Evolutionary conservation across 2,888 invertebrate genomes (phyloP).

Genomic region (Dusona sp.): DNA sequence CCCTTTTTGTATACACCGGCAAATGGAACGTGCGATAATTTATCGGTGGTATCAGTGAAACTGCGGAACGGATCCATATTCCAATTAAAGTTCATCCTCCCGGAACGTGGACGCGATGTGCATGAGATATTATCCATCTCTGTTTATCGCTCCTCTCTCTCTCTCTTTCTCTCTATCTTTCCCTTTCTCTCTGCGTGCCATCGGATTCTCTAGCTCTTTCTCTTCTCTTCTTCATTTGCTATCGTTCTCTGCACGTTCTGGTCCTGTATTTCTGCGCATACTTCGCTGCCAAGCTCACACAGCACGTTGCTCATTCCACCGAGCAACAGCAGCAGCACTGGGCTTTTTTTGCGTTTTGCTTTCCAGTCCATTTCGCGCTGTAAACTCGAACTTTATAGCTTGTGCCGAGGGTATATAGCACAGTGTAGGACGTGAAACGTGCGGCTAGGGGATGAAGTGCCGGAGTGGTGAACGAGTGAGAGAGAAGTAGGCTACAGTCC

Average conservation of each 20-base stretch:
- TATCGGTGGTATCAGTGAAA: conserved; percentile 80
- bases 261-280: conserved; percentile 54
- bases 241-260: conserved; percentile 57
- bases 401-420: conserved; percentile 69
- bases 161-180: conserved; percentile 10
- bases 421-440: conserved; percentile 59
- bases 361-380: conserved; percentile 84
- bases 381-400: conserved; percentile 83
- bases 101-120: conserved; percentile 78
- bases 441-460: conserved; percentile 72
- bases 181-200: background rate
- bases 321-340: conserved; percentile 41
- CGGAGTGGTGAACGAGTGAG: conserved; percentile 60
- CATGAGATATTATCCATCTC: conserved; percentile 67
- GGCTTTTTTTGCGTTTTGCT: conserved; percentile 79
- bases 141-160: conserved; percentile 58
- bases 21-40: conserved; percentile 84
- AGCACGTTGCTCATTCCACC: conserved; percentile 61
- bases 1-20: conserved; percentile 75
- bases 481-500: conserved; percentile 31
- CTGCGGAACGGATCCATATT: conserved; percentile 83
- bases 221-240: conserved; percentile 59
- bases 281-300: conserved; percentile 59
- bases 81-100: conserved; percentile 84
- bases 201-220: conserved; percentile 40